These are phyloP conservation scores for Cydia strobilella DNA, from an alignment of 1,140 invertebrate species.

Conservation along the genomic window DNA sequence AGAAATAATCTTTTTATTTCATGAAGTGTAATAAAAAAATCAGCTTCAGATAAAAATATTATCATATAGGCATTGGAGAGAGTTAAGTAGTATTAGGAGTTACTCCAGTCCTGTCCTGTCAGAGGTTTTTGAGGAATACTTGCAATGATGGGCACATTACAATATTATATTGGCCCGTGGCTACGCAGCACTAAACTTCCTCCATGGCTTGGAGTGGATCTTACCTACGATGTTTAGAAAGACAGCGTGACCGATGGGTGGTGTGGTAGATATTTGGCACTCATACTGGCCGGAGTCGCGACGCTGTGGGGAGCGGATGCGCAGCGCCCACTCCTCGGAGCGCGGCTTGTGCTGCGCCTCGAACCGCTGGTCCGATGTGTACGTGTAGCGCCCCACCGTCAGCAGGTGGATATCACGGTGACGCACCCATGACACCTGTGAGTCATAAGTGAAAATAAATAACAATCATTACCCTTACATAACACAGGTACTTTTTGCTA, in stretches of 20 bases:
- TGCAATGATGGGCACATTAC: not conserved
- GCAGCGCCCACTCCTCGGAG: conserved; percentile 87
- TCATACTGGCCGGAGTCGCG: conserved; percentile 91
- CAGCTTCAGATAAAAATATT: too few relatives aligned
- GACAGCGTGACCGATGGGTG: conserved; percentile 89
- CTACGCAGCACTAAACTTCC: not conserved
- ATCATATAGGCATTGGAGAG: too few relatives aligned
- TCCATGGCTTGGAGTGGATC: conserved; percentile 58
- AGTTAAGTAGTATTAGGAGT: too few relatives aligned
- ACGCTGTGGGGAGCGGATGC: conserved; percentile 87
- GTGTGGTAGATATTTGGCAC: conserved; percentile 93
- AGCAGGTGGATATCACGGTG: conserved; percentile 90
- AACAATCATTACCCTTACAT: too few relatives aligned
- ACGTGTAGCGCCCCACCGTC: conserved; percentile 89
- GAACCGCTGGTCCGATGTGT: conserved; percentile 89
- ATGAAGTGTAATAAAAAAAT: too few relatives aligned
- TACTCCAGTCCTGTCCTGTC: too few relatives aligned
- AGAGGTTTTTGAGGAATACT: too few relatives aligned
- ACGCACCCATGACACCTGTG: conserved; percentile 90
- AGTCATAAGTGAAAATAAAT: conserved; percentile 33
- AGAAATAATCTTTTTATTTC: too few relatives aligned
- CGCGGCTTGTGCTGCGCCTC: conserved; percentile 86
- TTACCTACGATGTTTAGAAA: conserved; percentile 90
- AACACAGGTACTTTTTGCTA: not conserved
- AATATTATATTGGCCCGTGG: not conserved